phyloP scores from a whole-genome alignment of 2,888 invertebrate species.

The Monopis laevigella region DNA sequence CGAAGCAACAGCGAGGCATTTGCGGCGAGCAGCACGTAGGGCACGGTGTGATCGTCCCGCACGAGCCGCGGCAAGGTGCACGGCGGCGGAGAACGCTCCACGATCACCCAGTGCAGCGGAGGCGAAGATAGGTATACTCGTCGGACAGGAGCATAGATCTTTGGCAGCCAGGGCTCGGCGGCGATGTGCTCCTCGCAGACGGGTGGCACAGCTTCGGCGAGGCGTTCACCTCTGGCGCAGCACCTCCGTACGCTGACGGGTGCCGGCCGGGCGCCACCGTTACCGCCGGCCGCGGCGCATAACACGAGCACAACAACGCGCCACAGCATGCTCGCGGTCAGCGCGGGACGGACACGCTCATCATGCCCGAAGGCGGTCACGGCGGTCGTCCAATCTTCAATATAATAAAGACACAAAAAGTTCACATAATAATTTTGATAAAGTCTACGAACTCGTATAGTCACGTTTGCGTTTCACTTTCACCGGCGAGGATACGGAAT shows the following conservation, averaged over 20 bases:
- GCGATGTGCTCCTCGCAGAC: conserved; percentile 25
- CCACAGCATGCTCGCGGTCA: conserved; percentile 39
- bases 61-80: conserved; percentile 46
- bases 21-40: conserved; percentile 68
- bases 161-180: conserved; percentile 59
- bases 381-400: too few species aligned
- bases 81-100: too few species aligned
- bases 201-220: conserved; percentile 38
- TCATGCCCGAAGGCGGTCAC: conserved; percentile 80
- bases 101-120: too few species aligned
- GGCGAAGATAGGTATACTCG: conserved; percentile 44
- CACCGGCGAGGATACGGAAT: too few species aligned
- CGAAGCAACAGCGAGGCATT: conserved; percentile 72
- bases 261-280: conserved; percentile 34
- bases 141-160: conserved; percentile 63
- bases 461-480: too few species aligned
- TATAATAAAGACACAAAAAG: too few species aligned
- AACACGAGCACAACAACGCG: too few species aligned
- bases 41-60: conserved; percentile 43
- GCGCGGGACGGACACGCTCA: conserved; percentile 73
- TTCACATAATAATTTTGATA: too few species aligned
- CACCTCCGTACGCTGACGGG: conserved; percentile 55
- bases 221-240: conserved; percentile 59
- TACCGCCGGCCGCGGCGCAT: conserved; percentile 36
- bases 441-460: too few species aligned